These are phyloP conservation scores for Tetramorium alpestre DNA, from an alignment of 1,140 invertebrate species.

Conservation along the genomic window DNA sequence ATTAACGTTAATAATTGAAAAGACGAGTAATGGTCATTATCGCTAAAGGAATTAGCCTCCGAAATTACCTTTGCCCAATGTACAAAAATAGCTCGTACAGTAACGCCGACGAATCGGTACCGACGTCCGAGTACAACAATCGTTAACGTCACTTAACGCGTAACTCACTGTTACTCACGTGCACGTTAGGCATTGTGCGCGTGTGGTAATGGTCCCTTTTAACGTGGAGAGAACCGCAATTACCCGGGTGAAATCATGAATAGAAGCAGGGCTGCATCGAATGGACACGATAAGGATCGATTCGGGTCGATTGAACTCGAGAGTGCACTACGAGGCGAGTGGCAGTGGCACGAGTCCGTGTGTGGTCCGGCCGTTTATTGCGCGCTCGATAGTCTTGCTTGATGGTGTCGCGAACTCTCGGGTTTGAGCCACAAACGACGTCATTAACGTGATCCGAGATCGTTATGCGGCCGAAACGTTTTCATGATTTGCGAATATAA, in stretches of 20 bases:
- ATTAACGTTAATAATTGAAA: neutral
- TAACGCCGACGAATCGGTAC: neutral
- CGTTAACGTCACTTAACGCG: conserved; percentile 32
- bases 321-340: neutral
- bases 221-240: conserved; percentile 31
- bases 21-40: neutral
- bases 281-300: conserved; percentile 58
- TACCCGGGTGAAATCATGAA: conserved; percentile 38
- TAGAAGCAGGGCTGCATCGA: conserved; percentile 22
- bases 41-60: neutral
- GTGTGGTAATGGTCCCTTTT: conserved; percentile 18
- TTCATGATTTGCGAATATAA: conserved; percentile 13
- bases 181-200: neutral
- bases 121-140: neutral
- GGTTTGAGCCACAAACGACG: conserved; percentile 13
- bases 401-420: neutral
- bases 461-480: conserved; percentile 20
- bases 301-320: conserved; percentile 55
- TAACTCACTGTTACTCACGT: conserved; percentile 12
- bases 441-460: conserved; percentile 50
- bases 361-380: conserved; percentile 7
- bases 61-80: neutral
- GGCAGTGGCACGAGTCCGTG: neutral
- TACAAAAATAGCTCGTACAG: neutral
- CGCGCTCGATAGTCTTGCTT: conserved; percentile 15